phyloP scores from a whole-genome alignment of 1,140 invertebrate species.

The Sycophila sp. region DNA sequence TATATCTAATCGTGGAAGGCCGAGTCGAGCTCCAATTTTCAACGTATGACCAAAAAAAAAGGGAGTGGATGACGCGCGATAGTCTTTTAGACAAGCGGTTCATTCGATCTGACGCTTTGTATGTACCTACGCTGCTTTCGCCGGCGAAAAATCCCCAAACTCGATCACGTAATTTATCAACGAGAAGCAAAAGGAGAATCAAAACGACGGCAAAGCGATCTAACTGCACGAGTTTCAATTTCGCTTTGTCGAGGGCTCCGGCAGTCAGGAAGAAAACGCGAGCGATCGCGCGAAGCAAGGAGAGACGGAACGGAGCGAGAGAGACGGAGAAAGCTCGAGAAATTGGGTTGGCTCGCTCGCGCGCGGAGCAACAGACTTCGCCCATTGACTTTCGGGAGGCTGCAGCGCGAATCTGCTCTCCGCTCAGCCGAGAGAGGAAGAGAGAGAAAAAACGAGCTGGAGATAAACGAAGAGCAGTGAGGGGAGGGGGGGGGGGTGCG shows the following conservation, averaged over 20 bases:
- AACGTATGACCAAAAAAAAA: too few relatives aligned
- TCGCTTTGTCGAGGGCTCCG: neutral
- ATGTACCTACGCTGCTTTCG: too few relatives aligned
- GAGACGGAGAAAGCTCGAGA: slow-evolving; percentile 23
- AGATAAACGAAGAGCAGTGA: neutral
- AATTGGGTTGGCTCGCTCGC: slow-evolving; percentile 32
- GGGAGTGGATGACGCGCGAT: too few relatives aligned
- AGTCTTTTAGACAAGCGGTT: too few relatives aligned
- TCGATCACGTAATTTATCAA: too few relatives aligned
- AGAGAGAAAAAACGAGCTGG: neutral
- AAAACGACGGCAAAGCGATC: slow-evolving; percentile 14
- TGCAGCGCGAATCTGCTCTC: slow-evolving; percentile 1
- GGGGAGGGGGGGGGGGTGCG: neutral
- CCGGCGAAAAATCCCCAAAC: neutral
- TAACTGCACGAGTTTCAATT: slow-evolving; percentile 4
- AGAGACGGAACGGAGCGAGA: neutral
- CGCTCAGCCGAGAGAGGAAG: neutral
- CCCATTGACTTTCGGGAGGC: slow-evolving; percentile 21
- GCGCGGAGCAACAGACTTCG: slow-evolving; percentile 16
- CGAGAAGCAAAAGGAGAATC: too few relatives aligned
- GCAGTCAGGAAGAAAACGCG: too few relatives aligned
- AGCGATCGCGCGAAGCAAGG: too few relatives aligned
- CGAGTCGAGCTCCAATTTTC: too few relatives aligned
- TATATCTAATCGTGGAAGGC: too few relatives aligned
- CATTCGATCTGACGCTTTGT: too few relatives aligned